These are phyloP conservation scores for Tapirus indicus DNA, from an alignment of 2,797 vertebrate species.

Conservation along the genomic window DNA sequence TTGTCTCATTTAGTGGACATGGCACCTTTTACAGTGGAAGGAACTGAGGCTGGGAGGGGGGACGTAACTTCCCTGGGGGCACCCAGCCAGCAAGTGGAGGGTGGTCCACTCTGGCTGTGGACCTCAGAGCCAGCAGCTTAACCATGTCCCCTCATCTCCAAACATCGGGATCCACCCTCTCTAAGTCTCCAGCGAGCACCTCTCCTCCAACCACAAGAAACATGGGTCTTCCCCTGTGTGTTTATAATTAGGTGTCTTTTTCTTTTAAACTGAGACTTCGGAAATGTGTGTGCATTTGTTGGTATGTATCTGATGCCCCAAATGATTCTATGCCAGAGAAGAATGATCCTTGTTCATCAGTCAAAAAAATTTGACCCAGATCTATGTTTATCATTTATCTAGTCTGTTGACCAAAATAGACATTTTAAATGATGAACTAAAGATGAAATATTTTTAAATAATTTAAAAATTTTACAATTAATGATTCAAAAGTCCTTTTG, in stretches of 20 bases:
- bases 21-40: background rate
- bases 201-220: background rate
- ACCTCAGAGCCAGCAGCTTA: background rate
- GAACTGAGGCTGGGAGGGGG: background rate
- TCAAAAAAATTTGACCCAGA: background rate
- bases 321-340: background rate
- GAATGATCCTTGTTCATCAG: background rate
- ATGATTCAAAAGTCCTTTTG: conserved; percentile 7
- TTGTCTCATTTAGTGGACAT: background rate
- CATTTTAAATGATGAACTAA: conserved; percentile 46
- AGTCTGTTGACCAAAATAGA: background rate
- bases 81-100: background rate
- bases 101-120: background rate
- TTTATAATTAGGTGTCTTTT: background rate
- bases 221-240: background rate
- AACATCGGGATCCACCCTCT: background rate
- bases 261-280: background rate
- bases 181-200: background rate
- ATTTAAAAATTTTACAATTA: background rate
- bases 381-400: background rate
- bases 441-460: background rate
- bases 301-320: background rate
- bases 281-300: background rate
- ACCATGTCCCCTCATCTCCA: background rate
- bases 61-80: background rate